Evolutionary conservation across 1,140 invertebrate species (phyloP), one percentile per base, ranked within the genome.

Genomic region (Helicoverpa zea): DNA sequence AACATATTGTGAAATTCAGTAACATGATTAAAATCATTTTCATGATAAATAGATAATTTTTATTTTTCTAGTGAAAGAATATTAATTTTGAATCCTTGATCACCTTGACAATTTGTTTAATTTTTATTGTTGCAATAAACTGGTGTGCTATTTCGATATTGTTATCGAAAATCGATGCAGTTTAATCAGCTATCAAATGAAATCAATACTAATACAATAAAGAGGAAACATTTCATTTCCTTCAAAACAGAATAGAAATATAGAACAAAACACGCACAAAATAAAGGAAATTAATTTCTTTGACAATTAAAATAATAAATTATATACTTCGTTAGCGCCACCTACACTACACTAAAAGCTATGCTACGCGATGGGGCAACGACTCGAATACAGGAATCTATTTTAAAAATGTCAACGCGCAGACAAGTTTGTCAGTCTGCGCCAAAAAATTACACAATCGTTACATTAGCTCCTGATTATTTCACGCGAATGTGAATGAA

Each of bases 391-490:
- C 18, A 49, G 63, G 63, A 16, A 66, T 66, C 63, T 66, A 66
- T 66, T 66, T 66, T 66, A n/a, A 35, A 66, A 11, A n/a, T 66
- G 63, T 66, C 63, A 66, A 66, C 63, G 47, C n/a, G 63, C n/a
- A 66, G 47, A 35, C 47, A 18, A 16, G 63, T 43, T 47, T 14
- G 63, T 64, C 61, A 10, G 61, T 66, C 63, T 49, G 63, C 63
- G 43, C 63, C 63, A 47, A 66, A n/a, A 49, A 18, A 66, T 66
- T 66, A 66, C 63, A 66, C 63, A 66, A 66, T 66, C n/a, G 63
- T n/a, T 43, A 43, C n/a, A n/a, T n/a, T 47, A 9, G 2, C 9
- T 18, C 10, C 11, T n/a, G 63, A 49, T 66, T 66, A 66, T 66
- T 12, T 66, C 63, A 49, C 63, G 0, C 63, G 9, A 49, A 18